A percentile compares a stretch with the other conserved stretches of the same genome.
Conservation (phyloP, 2,888 invertebrate species). For the Cosmorhoe ocellata region DNA sequence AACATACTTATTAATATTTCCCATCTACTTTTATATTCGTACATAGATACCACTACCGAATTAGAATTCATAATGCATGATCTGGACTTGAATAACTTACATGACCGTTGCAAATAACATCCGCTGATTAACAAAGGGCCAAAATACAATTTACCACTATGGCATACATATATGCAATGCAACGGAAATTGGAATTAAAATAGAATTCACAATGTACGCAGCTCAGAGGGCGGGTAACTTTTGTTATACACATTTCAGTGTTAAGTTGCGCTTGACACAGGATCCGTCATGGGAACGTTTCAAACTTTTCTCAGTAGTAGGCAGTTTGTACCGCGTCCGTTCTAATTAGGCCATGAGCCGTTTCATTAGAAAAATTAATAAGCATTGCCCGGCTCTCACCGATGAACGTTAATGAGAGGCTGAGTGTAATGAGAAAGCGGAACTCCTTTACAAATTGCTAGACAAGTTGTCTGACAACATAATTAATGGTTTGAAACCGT, state of each 20-base stretch:
- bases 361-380: constrained; percentile 67
- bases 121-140: constrained; percentile 19
- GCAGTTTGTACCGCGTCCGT: constrained; percentile 49
- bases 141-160: constrained; percentile 28
- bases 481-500: constrained; percentile 27
- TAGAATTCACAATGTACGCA: constrained; percentile 34
- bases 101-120: constrained; percentile 1
- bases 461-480: constrained; percentile 40
- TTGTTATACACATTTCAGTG: constrained; percentile 53
- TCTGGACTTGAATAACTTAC: not conserved
- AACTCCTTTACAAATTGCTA: constrained; percentile 43
- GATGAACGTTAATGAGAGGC: constrained; percentile 45
- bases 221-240: constrained; percentile 50
- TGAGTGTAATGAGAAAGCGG: constrained; percentile 40
- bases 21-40: not conserved
- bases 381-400: constrained; percentile 43
- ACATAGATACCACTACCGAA: not conserved
- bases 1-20: not conserved
- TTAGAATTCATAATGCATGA: not conserved
- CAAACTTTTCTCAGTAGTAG: constrained; percentile 62
- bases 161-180: constrained; percentile 38
- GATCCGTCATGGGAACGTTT: constrained; percentile 56
- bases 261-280: constrained; percentile 59
- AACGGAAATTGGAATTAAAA: constrained; percentile 40
- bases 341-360: constrained; percentile 55